Conservation (phyloP, 2,888 invertebrate genomes). For the Tachina fera region DNA sequence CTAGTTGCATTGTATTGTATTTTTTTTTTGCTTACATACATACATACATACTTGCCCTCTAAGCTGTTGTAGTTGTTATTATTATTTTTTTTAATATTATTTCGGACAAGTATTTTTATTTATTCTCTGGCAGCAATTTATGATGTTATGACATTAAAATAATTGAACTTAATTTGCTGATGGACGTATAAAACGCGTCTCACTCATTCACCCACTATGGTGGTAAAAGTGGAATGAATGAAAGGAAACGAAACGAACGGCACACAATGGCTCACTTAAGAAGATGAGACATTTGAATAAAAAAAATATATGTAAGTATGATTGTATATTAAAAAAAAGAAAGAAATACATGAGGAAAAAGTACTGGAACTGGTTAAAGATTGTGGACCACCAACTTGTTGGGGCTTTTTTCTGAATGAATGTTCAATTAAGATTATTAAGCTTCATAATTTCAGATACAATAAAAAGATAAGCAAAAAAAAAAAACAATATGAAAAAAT, state of each 20-base stretch:
- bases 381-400: constrained; percentile 67
- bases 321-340: not conserved
- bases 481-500: constrained; percentile 10
- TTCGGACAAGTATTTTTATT: constrained; percentile 56
- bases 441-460: constrained; percentile 66
- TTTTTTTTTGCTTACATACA: constrained; percentile 35
- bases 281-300: constrained; percentile 66
- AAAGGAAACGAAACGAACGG: constrained; percentile 63
- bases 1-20: constrained; percentile 12
- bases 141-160: constrained; percentile 72
- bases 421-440: constrained; percentile 71
- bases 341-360: constrained; percentile 16
- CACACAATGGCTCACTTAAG: constrained; percentile 66
- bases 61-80: constrained; percentile 52
- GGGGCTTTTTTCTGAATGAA: constrained; percentile 56
- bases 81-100: not conserved
- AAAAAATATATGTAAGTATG: not conserved
- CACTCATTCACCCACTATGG: constrained; percentile 67
- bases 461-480: constrained; percentile 34
- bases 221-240: constrained; percentile 63
- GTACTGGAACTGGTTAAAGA: constrained; percentile 60
- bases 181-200: constrained; percentile 69
- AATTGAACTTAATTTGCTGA: constrained; percentile 72
- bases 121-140: constrained; percentile 69
- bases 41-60: constrained; percentile 58